A percentile compares a stretch with the other conserved stretches of the same genome.
These are phyloP conservation scores for Chymomyza fuscimana DNA, from an alignment of 2,888 invertebrate genomes.

Conservation along the genomic window DNA sequence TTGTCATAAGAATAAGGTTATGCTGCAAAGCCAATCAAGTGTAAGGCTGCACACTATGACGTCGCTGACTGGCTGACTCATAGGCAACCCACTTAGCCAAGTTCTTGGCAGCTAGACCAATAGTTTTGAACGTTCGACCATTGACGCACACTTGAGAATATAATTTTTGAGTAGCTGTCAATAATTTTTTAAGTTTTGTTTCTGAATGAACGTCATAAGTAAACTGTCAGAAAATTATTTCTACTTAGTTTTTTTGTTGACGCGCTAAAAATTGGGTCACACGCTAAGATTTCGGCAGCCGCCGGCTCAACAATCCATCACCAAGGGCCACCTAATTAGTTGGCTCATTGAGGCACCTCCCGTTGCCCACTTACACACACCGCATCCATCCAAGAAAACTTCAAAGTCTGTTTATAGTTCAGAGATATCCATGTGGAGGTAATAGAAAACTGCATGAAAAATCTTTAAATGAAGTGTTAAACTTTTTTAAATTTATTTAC, in stretches of 20 bases:
- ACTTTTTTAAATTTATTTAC: constrained; percentile 12
- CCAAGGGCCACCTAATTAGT: constrained; percentile 55
- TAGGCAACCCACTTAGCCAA: constrained; percentile 10
- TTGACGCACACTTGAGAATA: constrained; percentile 59
- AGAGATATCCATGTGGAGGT: constrained; percentile 13
- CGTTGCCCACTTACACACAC: neutral
- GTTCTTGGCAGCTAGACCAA: constrained; percentile 39
- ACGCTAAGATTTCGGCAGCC: constrained; percentile 11
- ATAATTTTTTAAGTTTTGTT: constrained; percentile 42
- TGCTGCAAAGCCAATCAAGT: constrained; percentile 32
- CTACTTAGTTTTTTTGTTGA: constrained; percentile 36
- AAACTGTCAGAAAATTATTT: constrained; percentile 50
- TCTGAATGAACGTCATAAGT: constrained; percentile 34
- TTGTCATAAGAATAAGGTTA: constrained; percentile 39
- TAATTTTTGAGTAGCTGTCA: constrained; percentile 61
- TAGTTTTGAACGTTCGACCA: constrained; percentile 14
- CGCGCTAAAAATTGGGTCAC: constrained; percentile 58
- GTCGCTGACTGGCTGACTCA: constrained; percentile 32
- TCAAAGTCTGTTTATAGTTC: neutral
- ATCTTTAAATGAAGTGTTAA: constrained; percentile 51
- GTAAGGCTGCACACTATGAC: neutral
- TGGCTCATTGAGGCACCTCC: neutral
- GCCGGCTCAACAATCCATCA: constrained; percentile 51
- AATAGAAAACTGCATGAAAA: constrained; percentile 27
- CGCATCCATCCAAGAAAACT: neutral